phyloP scores from a whole-genome alignment of 2,888 invertebrate genomes.

The Amblyjoppa proteus region DNA sequence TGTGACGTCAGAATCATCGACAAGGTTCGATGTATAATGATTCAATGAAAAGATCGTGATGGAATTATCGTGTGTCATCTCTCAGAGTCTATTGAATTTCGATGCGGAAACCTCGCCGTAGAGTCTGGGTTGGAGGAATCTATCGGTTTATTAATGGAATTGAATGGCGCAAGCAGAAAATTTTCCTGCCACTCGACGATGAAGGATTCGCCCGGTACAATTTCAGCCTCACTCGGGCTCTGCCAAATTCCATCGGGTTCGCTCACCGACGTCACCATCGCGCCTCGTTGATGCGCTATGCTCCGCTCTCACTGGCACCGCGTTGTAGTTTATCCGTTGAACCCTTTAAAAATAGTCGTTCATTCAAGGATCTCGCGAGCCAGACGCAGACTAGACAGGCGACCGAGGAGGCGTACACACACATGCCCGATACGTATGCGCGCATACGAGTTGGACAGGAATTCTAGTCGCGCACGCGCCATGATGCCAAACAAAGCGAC shows the following conservation, averaged over 20 bases:
- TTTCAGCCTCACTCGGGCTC: conserved; percentile 47
- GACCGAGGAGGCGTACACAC: conserved; percentile 76
- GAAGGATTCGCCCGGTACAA: conserved; percentile 58
- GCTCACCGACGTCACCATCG: conserved; percentile 25
- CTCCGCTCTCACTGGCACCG: conserved; percentile 58
- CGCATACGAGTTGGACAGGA: conserved; percentile 46
- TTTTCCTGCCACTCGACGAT: conserved; percentile 48
- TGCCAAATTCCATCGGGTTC: conserved; percentile 71
- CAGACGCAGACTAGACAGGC: conserved; percentile 80
- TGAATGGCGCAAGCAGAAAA: not conserved
- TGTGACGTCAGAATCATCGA: not conserved
- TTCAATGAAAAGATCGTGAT: not conserved
- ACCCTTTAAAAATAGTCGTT: conserved; percentile 82
- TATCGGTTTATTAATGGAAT: conserved; percentile 11
- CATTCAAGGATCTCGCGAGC: conserved; percentile 81
- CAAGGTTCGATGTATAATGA: not conserved
- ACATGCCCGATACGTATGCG: not conserved
- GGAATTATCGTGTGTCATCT: not conserved
- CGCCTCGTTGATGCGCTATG: conserved; percentile 24
- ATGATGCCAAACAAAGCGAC: conserved; percentile 48
- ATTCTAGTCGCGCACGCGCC: conserved; percentile 66
- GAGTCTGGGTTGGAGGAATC: not conserved
- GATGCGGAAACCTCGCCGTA: not conserved
- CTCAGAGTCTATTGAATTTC: not conserved
- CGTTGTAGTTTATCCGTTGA: conserved; percentile 77